Evolutionary conservation across 2,888 invertebrate genomes (phyloP).

Genomic region (Drosophila robusta): DNA sequence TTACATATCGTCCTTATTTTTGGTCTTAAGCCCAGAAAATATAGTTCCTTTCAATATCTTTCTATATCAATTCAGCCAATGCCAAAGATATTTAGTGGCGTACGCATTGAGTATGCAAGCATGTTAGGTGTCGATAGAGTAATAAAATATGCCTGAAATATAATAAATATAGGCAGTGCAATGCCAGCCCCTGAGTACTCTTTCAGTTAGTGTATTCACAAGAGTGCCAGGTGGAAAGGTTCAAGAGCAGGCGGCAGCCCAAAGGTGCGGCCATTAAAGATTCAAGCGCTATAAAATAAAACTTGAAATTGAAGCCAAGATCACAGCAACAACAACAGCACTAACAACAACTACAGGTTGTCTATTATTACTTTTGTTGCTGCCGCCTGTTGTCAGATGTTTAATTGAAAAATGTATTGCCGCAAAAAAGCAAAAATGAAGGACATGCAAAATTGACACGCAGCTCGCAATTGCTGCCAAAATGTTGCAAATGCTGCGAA

Average conservation of each 20-base stretch:
- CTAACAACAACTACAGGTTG: slow-evolving; percentile 13
- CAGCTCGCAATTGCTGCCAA: slow-evolving; percentile 59
- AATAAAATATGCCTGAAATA: too few relatives aligned
- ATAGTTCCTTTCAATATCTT: too few relatives aligned
- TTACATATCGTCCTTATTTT: too few relatives aligned
- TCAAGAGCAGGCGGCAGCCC: slow-evolving; percentile 32
- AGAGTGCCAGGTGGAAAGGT: slow-evolving; percentile 13
- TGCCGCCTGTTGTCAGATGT: slow-evolving; percentile 42
- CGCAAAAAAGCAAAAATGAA: slow-evolving; percentile 35
- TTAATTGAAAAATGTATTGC: slow-evolving; percentile 67
- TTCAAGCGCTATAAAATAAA: slow-evolving; percentile 38
- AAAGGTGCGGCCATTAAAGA: slow-evolving; percentile 54
- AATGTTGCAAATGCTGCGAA: slow-evolving; percentile 57
- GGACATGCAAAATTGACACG: slow-evolving; percentile 66
- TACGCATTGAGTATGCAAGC: too few relatives aligned
- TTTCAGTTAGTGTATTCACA: slow-evolving; percentile 6
- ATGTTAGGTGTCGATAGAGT: too few relatives aligned
- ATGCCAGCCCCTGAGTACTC: background rate
- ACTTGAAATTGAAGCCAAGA: slow-evolving; percentile 39
- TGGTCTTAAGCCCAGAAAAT: too few relatives aligned
- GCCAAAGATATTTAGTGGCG: too few relatives aligned
- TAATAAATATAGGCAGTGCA: too few relatives aligned
- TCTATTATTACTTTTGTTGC: slow-evolving; percentile 20
- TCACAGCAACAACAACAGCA: slow-evolving; percentile 30
- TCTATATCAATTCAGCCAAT: too few relatives aligned